These are phyloP conservation scores for Chaetogeoica ovagalla DNA, from an alignment of 2,888 invertebrate species.

Conservation along the genomic window DNA sequence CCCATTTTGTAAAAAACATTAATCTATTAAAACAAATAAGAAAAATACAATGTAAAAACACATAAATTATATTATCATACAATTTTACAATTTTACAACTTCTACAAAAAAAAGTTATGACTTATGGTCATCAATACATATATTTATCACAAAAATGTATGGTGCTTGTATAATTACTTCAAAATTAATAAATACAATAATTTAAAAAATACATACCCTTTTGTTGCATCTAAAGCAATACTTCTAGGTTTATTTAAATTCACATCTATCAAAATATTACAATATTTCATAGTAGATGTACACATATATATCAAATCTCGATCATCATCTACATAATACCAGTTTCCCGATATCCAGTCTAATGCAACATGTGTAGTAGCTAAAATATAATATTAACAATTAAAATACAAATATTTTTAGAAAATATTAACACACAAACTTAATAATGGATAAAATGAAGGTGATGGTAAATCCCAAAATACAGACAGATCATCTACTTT, in stretches of 20 bases:
- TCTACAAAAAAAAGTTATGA: too few species aligned
- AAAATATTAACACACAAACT: constrained; percentile 61
- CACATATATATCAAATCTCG: constrained; percentile 75
- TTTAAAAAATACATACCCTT: constrained; percentile 62
- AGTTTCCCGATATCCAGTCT: constrained; percentile 85
- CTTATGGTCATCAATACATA: too few species aligned
- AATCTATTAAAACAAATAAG: constrained; percentile 60
- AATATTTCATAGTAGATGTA: constrained; percentile 66
- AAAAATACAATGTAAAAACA: neutral
- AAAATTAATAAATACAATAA: neutral
- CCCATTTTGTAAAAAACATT: constrained; percentile 80
- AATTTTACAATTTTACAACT: too few species aligned
- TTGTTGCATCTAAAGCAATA: constrained; percentile 77
- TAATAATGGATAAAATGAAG: constrained; percentile 68
- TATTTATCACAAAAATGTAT: neutral
- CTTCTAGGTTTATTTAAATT: constrained; percentile 72
- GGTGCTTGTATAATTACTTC: neutral
- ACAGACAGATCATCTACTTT: constrained; percentile 68
- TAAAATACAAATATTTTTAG: neutral
- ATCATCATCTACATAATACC: constrained; percentile 78
- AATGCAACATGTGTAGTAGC: constrained; percentile 75
- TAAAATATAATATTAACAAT: constrained; percentile 45
- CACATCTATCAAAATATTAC: constrained; percentile 72
- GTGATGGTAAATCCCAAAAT: constrained; percentile 66
- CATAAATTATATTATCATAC: neutral